Evolutionary conservation across 2,113 vertebrate species (phyloP), one percentile per base, ranked within the genome.

Genomic region (Ginglymostoma cirratum): DNA sequence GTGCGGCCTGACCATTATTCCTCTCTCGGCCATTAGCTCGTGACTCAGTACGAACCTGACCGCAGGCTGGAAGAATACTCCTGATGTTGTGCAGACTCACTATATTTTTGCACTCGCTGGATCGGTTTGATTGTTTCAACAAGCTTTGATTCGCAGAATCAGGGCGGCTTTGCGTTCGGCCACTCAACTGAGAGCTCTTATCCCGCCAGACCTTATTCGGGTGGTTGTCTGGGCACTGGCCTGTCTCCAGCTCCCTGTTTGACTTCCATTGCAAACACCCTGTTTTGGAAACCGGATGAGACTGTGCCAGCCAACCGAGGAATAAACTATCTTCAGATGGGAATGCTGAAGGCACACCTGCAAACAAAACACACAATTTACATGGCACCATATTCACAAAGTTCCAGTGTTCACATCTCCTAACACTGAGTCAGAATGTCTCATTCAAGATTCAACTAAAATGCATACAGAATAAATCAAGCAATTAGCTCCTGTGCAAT

Each of bases 221-320:
- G 96, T 98, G 98, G 98, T 0, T 97, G 96, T 96, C 96, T 96
- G 1, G 3, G 45, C 96, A 96, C 14, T 96, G 96, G 34, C 95
- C 98, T 0, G 69, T 72, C 69, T 72, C 94, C 69, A 95, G 94
- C 34, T 52, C 69, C 17, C 67, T 70, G 42, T 72, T 95, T 42
- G 98, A 98, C 96, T 97, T 97, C 97, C 97, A 98, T 96, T 97
- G 98, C 92, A 98, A 96, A 95, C 98, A 97, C 97, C 98, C 97
- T 3, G 98, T 97, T 96, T 98, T 97, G n/a, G 98, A 98, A 78
- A 96, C 97, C 0, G 96, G 97, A 17, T 98, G 97, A 76, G 97
- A 97, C 97, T 98, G 96, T 0, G 98, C 97, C 0, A 97, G 97
- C 86, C 98, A 98, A 65, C 98, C 98, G 96, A 98, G 98, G 96